These are phyloP conservation scores for Coleophora flavipennella DNA, from an alignment of 2,888 invertebrate species.

Conservation along the genomic window DNA sequence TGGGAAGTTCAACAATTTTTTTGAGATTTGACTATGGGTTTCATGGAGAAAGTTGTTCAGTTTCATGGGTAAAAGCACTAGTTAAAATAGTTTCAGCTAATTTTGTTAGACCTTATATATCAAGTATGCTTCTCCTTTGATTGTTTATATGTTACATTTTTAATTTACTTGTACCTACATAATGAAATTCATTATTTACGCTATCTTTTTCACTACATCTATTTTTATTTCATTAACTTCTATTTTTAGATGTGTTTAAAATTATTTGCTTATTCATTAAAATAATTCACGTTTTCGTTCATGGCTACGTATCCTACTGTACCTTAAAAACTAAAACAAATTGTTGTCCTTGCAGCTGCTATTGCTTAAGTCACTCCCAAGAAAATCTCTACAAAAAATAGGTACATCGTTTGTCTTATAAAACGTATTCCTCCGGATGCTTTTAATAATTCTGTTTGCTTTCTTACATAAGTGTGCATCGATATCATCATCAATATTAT, in stretches of 20 bases:
- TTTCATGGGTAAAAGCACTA: no score
- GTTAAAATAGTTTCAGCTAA: no score
- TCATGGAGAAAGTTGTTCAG: no score
- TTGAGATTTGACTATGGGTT: no score
- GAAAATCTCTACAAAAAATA: conserved; percentile 59
- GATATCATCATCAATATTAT: conserved; percentile 12
- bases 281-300: no score
- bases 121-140: no score
- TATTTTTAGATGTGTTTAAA: conserved; percentile 9
- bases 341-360: conserved; percentile 66
- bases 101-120: no score
- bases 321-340: conserved; percentile 36
- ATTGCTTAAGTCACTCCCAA: conserved; percentile 70
- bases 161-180: no score
- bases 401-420: conserved; percentile 48
- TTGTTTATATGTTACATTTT: no score
- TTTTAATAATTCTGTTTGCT: conserved; percentile 39
- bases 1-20: no score
- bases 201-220: conserved; percentile 3
- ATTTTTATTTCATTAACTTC: conserved; percentile 5
- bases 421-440: conserved; percentile 29
- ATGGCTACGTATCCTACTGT: conserved; percentile 15
- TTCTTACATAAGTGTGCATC: conserved; percentile 14
- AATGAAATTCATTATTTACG: no score
- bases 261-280: conserved; percentile 5